Evolutionary conservation across 2,888 invertebrate genomes (phyloP), one percentile per base, ranked within the genome.

Genomic region (Drosophila vallismaia): DNA sequence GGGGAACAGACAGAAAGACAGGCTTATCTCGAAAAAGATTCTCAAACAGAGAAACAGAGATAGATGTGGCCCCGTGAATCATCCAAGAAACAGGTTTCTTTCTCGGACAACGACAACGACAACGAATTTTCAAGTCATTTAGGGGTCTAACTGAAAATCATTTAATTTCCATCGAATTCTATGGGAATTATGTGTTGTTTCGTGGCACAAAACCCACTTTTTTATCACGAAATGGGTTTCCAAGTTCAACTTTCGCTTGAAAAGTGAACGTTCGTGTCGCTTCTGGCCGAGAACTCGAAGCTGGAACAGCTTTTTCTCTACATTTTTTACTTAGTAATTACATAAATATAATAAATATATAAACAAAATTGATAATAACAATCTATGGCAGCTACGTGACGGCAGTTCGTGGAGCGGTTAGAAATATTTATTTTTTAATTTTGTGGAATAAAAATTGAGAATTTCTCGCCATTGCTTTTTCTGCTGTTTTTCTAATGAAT

Each of bases 401-500:
- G 66, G 57, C 69, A 19, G 19, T 2, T 19, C 19, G 19, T 19
- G 19, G 2, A 19, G 19, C 19, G 2, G 19, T 19, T 38, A 29
- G 4, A 38, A 67, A 64, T 64, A 64, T 66, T 63, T 8, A 60
- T 46, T n/a, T 9, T n/a, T n/a, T n/a, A n/a, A n/a, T n/a, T n/a
- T 4, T 40, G 52, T 53, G 70, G 33, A 58, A 69, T 51, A 58
- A 44, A 44, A 44, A 44, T 44, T 44, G 58, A 57, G 58, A 57
- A 58, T 46, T 70, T 70, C 51, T 64, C 45, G 50, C 14, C 50
- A 33, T 4, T 28, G 50, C 53, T n/a, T 5, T 36, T 19, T n/a
- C n/a, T 36, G 36, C 44, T 50, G 52, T 71, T 44, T 71, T 70
- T 19, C 19, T 49, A 62, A 70, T 70, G 69, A 70, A 70, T 70